phyloP scores from a whole-genome alignment of 1,140 invertebrate species.

The Phymorhynchus buccinoides region DNA sequence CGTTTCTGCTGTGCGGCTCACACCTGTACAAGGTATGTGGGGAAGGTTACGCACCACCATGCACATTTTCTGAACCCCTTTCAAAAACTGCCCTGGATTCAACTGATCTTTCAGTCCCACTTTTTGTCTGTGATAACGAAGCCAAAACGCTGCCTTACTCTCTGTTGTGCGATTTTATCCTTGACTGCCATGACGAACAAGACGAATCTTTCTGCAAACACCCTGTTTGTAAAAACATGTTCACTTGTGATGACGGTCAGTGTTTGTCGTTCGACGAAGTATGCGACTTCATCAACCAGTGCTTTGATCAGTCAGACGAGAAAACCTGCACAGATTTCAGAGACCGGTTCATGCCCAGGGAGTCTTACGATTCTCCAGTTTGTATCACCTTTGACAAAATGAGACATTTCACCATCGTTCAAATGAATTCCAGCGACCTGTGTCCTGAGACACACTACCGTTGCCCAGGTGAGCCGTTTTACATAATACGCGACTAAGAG shows the following conservation, averaged over 20 bases:
- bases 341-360: too few species aligned
- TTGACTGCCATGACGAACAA: neutral
- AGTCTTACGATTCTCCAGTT: too few species aligned
- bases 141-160: neutral
- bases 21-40: neutral
- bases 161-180: constrained; percentile 1
- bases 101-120: neutral
- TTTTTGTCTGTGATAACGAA: neutral
- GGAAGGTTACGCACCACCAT: neutral
- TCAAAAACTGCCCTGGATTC: too few species aligned
- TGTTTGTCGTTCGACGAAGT: neutral
- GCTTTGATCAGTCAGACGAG: constrained; percentile 23
- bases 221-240: neutral
- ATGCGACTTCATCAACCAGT: neutral
- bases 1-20: constrained; percentile 11
- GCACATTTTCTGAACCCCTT: neutral
- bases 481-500: too few species aligned
- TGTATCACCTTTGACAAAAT: too few species aligned
- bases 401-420: too few species aligned
- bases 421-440: too few species aligned
- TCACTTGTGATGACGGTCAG: constrained; percentile 8
- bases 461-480: too few species aligned
- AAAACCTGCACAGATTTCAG: neutral
- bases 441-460: too few species aligned
- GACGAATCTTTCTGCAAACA: constrained; percentile 20